A percentile compares a stretch with the other conserved stretches of the same genome.
phyloP scores from a whole-genome alignment of 2,888 invertebrate species.

The Cephus pulcher region DNA sequence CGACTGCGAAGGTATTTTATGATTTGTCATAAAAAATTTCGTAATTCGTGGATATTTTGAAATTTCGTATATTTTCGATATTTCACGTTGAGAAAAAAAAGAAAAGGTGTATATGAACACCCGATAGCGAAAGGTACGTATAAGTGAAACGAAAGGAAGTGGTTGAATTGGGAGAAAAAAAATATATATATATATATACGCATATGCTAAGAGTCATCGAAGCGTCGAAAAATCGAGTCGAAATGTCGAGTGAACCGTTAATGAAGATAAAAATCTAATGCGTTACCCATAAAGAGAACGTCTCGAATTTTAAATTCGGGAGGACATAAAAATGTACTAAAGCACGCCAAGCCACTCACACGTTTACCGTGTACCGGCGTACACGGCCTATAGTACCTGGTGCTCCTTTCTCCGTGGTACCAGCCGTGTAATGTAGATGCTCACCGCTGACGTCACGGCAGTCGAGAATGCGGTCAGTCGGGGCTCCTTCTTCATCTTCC shows the following conservation, averaged over 20 bases:
- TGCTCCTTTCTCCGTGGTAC: constrained; percentile 8
- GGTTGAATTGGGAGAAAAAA: no score
- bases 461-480: constrained; percentile 48
- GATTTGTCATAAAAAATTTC: no score
- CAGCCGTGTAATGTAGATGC: no score
- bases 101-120: no score
- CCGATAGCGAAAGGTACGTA: no score
- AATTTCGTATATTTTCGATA: no score
- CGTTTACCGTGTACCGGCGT: background rate
- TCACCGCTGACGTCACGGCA: constrained; percentile 43
- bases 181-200: no score
- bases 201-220: no score
- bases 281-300: constrained; percentile 49
- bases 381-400: background rate
- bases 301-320: constrained; percentile 47
- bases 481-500: background rate
- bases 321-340: constrained; percentile 37
- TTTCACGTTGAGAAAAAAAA: no score
- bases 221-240: background rate
- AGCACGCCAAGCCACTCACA: constrained; percentile 18
- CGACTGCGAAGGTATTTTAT: no score
- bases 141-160: no score
- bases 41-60: no score
- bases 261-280: constrained; percentile 55
- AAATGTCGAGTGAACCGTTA: constrained; percentile 7